A percentile compares a stretch with the other conserved stretches of the same genome.
These are phyloP conservation scores for Riparia riparia DNA, from an alignment of 2,113 vertebrate species.

Conservation along the genomic window DNA sequence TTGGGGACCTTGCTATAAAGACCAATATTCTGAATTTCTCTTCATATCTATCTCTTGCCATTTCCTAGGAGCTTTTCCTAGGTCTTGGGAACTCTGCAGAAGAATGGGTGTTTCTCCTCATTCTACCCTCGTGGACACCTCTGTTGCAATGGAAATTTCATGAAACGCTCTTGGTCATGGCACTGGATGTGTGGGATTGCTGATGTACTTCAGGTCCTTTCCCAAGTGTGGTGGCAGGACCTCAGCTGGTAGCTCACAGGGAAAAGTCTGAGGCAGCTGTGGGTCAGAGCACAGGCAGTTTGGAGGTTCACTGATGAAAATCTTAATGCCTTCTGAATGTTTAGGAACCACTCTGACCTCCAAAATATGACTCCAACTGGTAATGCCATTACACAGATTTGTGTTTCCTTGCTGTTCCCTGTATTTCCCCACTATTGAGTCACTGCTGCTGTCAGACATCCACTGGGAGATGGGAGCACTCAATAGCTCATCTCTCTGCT, in stretches of 20 bases:
- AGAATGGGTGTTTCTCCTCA: not conserved
- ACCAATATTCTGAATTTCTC: not conserved
- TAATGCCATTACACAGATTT: not conserved
- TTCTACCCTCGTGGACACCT: not conserved
- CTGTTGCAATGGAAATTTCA: not conserved
- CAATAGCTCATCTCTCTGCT: not conserved
- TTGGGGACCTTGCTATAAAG: not conserved
- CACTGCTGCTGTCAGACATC: not conserved
- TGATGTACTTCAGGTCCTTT: not conserved
- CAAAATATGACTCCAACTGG: not conserved
- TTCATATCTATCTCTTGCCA: not conserved
- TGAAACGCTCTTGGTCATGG: rapidly evolving
- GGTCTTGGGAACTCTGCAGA: not conserved
- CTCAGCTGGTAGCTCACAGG: not conserved
- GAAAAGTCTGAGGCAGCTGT: not conserved
- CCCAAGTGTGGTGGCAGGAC: not conserved
- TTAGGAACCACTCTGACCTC: not conserved
- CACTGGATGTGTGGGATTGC: not conserved
- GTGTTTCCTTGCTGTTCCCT: not conserved
- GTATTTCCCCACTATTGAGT: not conserved
- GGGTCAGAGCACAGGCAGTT: not conserved
- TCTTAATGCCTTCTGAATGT: not conserved
- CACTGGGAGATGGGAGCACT: not conserved
- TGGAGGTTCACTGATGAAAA: not conserved
- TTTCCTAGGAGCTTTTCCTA: not conserved